Evolutionary conservation across 2,113 vertebrate genomes (phyloP), one percentile per base, ranked within the genome.

Genomic region (Oncorhynchus tshawytscha): DNA sequence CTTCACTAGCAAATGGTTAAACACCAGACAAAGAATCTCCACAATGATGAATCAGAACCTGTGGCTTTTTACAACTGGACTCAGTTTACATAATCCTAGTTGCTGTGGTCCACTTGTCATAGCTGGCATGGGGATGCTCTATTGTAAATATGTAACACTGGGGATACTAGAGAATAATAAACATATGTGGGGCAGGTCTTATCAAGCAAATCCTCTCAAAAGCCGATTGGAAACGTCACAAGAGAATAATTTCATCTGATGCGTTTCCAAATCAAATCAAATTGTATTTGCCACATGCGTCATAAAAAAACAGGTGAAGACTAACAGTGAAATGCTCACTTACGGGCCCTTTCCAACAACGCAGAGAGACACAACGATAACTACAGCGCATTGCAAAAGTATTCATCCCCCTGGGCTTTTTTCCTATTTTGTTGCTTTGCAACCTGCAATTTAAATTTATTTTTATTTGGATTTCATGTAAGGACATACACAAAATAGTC

Each of bases 201-300:
- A 88, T 83, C 77, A 74, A 72, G 74, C 79, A 89, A 92, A 89
- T 92, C 88, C 87, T 73, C 73, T 78, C 59, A 74, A 18, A 88
- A 88, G 88, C 88, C 81, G 88, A 84, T 87, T 78, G 34, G 80
- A 16, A 70, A 84, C 62, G 2, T 73, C 81, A 82, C 62, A 70
- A 79, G 12, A 4, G 69, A 11, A 78, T 78, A 79, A 76, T 79
- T 80, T 85, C 74, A 62, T 79, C 71, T 48, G 67, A 77, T 77
- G 74, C 70, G 4, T 71, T 84, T 82, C 49, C 83, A 75, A 71
- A 86, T 84, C 78, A 7, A 60, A 62, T 9, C 45, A 49, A 70
- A 49, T 48, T 24, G 3, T 51, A 15, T 51, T 51, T 51, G 12
- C 49, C 49, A 13, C 4, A 15, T 5, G 3, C 49, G 2, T 11